A percentile compares a stretch with the other conserved stretches of the same genome.
Conservation (phyloP, 2,888 invertebrate species). For the Synanthedon myopaeformis region DNA sequence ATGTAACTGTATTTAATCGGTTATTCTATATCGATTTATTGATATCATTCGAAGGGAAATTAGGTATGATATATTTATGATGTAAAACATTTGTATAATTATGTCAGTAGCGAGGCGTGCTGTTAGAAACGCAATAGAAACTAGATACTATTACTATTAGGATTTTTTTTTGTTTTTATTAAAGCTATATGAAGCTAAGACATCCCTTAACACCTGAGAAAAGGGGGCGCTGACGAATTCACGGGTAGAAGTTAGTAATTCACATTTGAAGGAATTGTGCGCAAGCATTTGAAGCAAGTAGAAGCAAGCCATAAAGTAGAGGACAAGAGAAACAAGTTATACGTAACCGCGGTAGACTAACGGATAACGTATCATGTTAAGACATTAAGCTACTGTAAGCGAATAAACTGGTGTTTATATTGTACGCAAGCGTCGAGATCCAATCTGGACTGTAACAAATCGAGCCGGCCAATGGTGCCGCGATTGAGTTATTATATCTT, state of each 20-base stretch:
- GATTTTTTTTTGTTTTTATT: too few species aligned
- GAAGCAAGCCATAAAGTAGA: background rate
- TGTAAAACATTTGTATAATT: background rate
- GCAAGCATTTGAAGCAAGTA: too few species aligned
- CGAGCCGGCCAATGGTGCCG: constrained; percentile 45
- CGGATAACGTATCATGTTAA: constrained; percentile 49
- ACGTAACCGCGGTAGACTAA: constrained; percentile 41
- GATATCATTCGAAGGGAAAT: background rate
- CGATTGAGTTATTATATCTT: constrained; percentile 71
- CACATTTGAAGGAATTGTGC: too few species aligned
- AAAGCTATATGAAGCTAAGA: too few species aligned
- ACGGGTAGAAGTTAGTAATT: too few species aligned
- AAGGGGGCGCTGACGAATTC: too few species aligned
- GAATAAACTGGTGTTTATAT: constrained; percentile 36
- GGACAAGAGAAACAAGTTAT: constrained; percentile 17
- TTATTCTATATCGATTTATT: background rate
- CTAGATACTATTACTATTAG: too few species aligned
- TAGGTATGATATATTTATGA: background rate
- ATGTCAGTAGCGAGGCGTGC: background rate
- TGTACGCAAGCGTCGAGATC: constrained; percentile 45
- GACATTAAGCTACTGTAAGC: constrained; percentile 54
- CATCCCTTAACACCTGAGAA: too few species aligned
- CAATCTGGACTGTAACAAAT: constrained; percentile 67
- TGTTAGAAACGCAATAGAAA: too few species aligned
- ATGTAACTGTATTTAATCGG: background rate